A percentile compares a stretch with the other conserved stretches of the same genome.
Evolutionary conservation across 2,888 invertebrate genomes (phyloP).

Genomic region (Xylophagus ater): DNA sequence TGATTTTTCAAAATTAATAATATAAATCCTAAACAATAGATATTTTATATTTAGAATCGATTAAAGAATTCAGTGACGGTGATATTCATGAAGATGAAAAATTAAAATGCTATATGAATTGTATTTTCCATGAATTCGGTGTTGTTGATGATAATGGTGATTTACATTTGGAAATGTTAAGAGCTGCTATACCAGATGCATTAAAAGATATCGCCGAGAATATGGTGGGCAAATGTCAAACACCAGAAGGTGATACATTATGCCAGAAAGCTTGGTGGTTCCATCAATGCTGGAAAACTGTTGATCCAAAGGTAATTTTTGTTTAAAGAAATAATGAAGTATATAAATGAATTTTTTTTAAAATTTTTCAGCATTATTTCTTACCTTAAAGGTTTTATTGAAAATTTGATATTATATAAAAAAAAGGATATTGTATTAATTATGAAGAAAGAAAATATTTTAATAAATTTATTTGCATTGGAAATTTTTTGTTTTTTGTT

Average conservation of each 20-base stretch:
- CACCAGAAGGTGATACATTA: conserved; percentile 31
- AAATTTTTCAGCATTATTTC: conserved; percentile 26
- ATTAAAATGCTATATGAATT: conserved; percentile 39
- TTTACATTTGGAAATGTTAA: conserved; percentile 33
- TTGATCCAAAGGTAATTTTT: conserved; percentile 28
- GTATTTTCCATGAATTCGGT: conserved; percentile 34
- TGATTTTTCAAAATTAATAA: no score
- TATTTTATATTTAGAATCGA: conserved; percentile 28
- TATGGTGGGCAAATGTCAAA: conserved; percentile 30
- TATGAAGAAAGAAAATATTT: no score
- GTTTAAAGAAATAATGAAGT: background rate
- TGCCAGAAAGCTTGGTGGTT: conserved; percentile 38
- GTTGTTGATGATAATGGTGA: conserved; percentile 37
- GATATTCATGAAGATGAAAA: conserved; percentile 36
- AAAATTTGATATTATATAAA: no score
- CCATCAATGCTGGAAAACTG: conserved; percentile 31
- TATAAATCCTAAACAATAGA: no score
- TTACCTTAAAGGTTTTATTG: conserved; percentile 24
- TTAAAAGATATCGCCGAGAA: conserved; percentile 29
- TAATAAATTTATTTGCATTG: no score
- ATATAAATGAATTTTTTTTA: background rate
- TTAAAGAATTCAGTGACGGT: conserved; percentile 38
- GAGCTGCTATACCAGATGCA: conserved; percentile 26
- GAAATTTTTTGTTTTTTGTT: no score
- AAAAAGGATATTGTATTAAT: no score